Evolutionary conservation across 2,113 vertebrate genomes (phyloP), one percentile per base, ranked within the genome.

Genomic region (Elgaria multicarinata): DNA sequence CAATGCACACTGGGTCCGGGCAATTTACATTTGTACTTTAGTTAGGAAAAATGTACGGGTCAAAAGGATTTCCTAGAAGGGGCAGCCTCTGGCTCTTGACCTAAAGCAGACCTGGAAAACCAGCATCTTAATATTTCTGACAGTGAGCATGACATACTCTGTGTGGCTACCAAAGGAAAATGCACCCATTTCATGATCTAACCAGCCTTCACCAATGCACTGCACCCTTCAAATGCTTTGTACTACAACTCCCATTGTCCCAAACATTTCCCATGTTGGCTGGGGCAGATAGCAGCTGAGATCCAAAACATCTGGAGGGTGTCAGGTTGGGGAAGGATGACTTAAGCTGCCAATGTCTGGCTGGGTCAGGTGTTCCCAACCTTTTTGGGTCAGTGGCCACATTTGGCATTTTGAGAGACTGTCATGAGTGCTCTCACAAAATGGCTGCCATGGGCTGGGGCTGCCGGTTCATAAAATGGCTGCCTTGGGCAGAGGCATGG

Each of bases 1-100:
- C 26, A 87, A 10, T 82, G 69, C 90, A 74, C 87, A 20, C 93
- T 89, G 87, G 84, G 76, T 71, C 76, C 58, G 28, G 28, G 75
- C 0, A 0, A 39, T 28, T 55, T 55, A 55, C 50, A 22, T 28
- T 53, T 72, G 24, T 53, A 74, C n/a, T 88, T 53, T 12, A n/a
- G n/a, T 77, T 77, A 2, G 44, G 22, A 77, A 72, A 6, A 69
- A 26, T n/a, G 46, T 90, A 67, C 66, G 2, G 66, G 28, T 31
- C 7, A 86, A 91, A 82, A 44, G 42, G 18, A 28, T 5, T 14
- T 31, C n/a, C 66, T 55, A 46, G 13, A 72, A 55, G 87, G 36
- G 66, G n/a, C 75, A 66, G 31, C 33, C 42, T 31, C 58, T 50
- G 82, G 36, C 83, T 88, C 31, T 44, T 46, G 72, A 26, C 26